Conservation (phyloP, 2,797 vertebrate species). For the Macroramphosus scolopax region DNA sequence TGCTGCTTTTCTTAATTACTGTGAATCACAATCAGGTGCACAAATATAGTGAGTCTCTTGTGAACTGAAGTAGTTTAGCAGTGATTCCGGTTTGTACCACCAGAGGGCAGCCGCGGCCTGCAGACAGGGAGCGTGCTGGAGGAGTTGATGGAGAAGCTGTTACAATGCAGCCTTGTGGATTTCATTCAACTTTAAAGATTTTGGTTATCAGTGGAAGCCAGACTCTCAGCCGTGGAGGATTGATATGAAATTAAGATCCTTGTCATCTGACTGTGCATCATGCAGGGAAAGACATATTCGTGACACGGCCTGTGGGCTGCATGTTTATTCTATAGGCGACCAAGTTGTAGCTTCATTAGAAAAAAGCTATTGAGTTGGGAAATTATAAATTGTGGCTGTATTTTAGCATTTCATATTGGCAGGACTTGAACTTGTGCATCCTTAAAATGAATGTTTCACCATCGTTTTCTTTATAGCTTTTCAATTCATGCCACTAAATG, state of each 20-base stretch:
- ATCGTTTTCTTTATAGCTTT: no score
- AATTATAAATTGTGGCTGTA: not conserved
- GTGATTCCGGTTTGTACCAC: constrained; percentile 41
- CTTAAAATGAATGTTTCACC: no score
- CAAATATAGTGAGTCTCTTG: no score
- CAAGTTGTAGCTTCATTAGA: constrained; percentile 9
- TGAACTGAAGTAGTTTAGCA: no score
- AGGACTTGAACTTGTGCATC: not conserved
- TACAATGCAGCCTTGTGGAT: constrained; percentile 44
- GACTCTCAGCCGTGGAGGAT: constrained; percentile 39
- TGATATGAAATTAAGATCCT: constrained; percentile 46
- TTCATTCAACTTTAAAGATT: constrained; percentile 58
- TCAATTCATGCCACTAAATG: no score
- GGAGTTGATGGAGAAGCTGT: constrained; percentile 12
- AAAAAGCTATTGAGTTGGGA: not conserved
- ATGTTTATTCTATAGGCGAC: constrained; percentile 15
- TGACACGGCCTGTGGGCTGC: constrained; percentile 22
- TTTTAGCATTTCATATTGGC: not conserved
- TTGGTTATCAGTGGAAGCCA: constrained; percentile 59
- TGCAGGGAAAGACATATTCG: constrained; percentile 5
- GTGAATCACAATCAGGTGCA: no score
- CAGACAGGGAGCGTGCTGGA: not conserved
- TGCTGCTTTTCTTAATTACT: no score
- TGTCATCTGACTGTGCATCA: constrained; percentile 18
- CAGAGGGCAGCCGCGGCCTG: constrained; percentile 51